Conservation (phyloP, 2,113 vertebrate genomes). For the Dascyllus trimaculatus region DNA sequence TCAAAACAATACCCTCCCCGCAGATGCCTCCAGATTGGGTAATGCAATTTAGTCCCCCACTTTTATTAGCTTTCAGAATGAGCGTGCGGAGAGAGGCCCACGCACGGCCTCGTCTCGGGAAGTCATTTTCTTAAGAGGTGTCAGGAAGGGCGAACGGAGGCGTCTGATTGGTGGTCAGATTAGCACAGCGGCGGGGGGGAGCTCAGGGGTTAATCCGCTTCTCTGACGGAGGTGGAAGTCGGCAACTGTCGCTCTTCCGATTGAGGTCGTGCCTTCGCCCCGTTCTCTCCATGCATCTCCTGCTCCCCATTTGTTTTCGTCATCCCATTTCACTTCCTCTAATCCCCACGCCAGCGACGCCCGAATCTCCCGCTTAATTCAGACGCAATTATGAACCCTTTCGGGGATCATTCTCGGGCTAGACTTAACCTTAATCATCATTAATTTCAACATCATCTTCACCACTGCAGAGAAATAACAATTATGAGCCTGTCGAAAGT, state of each 20-base stretch:
- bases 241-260: conserved; percentile 60
- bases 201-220: conserved; percentile 82
- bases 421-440: conserved; percentile 44
- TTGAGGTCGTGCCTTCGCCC: conserved; percentile 39
- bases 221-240: conserved; percentile 61
- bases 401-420: conserved; percentile 36
- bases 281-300: conserved; percentile 26
- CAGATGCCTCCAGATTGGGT: conserved; percentile 71
- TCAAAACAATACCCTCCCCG: conserved; percentile 78
- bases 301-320: conserved; percentile 54
- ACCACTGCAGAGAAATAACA: conserved; percentile 11
- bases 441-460: conserved; percentile 50
- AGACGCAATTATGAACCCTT: conserved; percentile 51
- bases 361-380: conserved; percentile 58
- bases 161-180: conserved; percentile 76
- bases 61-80: conserved; percentile 76
- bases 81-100: conserved; percentile 54
- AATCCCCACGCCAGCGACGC: conserved; percentile 46
- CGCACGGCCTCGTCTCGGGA: conserved; percentile 29
- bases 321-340: conserved; percentile 53
- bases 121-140: conserved; percentile 83
- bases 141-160: conserved; percentile 48
- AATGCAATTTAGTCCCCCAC: conserved; percentile 77
- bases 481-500: conserved; percentile 9
- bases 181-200: conserved; percentile 52